These are phyloP conservation scores for Nomada goodeniana DNA, from an alignment of 2,888 invertebrate species.

Conservation along the genomic window DNA sequence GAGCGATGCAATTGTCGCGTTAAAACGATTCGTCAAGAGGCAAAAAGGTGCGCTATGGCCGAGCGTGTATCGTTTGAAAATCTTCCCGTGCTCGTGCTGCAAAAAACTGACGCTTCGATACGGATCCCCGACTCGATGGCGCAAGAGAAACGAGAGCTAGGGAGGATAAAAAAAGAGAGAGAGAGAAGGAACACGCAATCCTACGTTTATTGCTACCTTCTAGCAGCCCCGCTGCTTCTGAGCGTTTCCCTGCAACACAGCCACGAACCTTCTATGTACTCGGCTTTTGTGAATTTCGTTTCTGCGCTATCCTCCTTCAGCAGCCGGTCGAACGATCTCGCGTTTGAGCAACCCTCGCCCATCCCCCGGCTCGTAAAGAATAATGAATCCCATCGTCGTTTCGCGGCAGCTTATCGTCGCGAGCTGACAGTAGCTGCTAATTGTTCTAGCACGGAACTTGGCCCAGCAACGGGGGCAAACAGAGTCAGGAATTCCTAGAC, in stretches of 20 bases:
- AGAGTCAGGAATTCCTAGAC: constrained; percentile 29
- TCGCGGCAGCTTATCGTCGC: constrained; percentile 16
- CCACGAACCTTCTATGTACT: background rate
- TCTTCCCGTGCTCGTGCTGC: background rate
- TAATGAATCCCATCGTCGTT: constrained; percentile 26
- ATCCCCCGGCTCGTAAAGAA: background rate
- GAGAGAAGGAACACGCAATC: no score
- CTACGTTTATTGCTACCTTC: no score
- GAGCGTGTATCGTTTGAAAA: background rate
- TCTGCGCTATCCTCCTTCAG: background rate
- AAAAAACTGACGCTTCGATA: background rate
- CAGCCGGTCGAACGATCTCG: background rate
- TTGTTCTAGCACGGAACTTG: constrained; percentile 10
- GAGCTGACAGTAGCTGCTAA: constrained; percentile 18
- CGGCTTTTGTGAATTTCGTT: background rate
- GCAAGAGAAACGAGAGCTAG: background rate
- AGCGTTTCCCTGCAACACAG: background rate
- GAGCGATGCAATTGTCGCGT: constrained; percentile 19
- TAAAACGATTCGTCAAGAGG: constrained; percentile 30
- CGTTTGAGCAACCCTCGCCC: background rate
- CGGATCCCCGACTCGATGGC: background rate
- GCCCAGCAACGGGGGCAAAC: constrained; percentile 21
- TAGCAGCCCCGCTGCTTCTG: background rate
- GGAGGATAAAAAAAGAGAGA: no score
- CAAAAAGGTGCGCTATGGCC: background rate